Conservation (phyloP, 2,888 invertebrate genomes). For the Harpagoxenus sublaevis region DNA sequence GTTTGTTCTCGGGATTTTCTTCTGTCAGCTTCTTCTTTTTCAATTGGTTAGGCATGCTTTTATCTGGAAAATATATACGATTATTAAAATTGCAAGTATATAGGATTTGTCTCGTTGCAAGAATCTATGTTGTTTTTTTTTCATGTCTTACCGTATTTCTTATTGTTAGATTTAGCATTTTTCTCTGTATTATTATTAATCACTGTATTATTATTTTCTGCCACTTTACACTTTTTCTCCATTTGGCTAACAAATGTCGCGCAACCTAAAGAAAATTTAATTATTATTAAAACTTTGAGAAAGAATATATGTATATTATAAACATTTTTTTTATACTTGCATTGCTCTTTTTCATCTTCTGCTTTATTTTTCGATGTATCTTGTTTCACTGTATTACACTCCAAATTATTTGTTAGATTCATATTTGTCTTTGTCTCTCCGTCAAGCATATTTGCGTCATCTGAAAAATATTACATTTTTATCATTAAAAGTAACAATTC, state of each 20-base stretch:
- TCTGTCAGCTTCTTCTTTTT: neutral
- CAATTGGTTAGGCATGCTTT: neutral
- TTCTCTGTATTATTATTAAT: neutral
- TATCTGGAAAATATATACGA: neutral
- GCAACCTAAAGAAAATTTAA: neutral
- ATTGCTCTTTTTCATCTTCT: neutral
- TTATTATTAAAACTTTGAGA: neutral
- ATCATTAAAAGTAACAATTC: neutral
- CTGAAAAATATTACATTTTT: slow-evolving; percentile 2
- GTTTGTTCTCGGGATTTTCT: neutral
- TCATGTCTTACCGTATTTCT: neutral
- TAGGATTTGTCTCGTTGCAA: neutral
- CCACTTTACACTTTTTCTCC: neutral
- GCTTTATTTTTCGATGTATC: neutral
- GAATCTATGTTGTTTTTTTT: neutral
- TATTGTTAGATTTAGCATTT: neutral
- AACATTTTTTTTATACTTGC: neutral
- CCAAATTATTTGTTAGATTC: neutral
- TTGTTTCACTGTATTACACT: neutral
- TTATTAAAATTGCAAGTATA: neutral
- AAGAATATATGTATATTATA: neutral
- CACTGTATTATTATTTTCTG: neutral
- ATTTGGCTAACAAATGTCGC: neutral
- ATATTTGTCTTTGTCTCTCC: neutral
- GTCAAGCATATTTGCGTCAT: neutral